A percentile compares a stretch with the other conserved stretches of the same genome.
These are phyloP conservation scores for Porphyrio hochstetteri DNA, from an alignment of 2,113 vertebrate species.

Conservation along the genomic window DNA sequence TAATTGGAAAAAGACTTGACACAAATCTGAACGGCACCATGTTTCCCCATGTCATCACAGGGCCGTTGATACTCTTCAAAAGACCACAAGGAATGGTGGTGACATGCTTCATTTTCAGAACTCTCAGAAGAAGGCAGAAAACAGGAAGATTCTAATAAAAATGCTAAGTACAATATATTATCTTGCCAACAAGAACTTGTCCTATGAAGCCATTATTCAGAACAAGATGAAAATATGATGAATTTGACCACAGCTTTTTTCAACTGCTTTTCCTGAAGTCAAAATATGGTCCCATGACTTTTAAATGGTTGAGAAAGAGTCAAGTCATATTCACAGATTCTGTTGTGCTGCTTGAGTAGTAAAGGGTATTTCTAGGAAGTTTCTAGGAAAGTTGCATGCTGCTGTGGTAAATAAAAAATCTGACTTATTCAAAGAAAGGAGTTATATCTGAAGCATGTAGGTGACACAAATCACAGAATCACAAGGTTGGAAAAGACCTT, in stretches of 20 bases:
- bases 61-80: slow-evolving; percentile 2
- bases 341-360: neutral
- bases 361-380: neutral
- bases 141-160: slow-evolving; percentile 49
- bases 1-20: slow-evolving; percentile 59
- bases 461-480: too few relatives aligned
- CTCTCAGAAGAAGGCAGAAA: slow-evolving; percentile 16
- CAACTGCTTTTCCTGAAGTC: neutral
- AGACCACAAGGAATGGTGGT: slow-evolving; percentile 55
- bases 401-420: neutral
- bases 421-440: neutral
- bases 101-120: neutral
- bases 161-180: neutral
- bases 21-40: slow-evolving; percentile 14
- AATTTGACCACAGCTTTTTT: neutral
- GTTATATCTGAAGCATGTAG: neutral
- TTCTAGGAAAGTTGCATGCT: neutral
- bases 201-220: neutral
- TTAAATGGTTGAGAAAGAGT: neutral
- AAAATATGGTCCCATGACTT: neutral
- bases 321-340: neutral
- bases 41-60: slow-evolving; percentile 39
- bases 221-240: slow-evolving; percentile 33
- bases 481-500: too few relatives aligned
- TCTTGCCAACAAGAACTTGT: slow-evolving; percentile 1